Evolutionary conservation across 2,888 invertebrate genomes (phyloP), one percentile per base, ranked within the genome.

Genomic region (Thereva unica): DNA sequence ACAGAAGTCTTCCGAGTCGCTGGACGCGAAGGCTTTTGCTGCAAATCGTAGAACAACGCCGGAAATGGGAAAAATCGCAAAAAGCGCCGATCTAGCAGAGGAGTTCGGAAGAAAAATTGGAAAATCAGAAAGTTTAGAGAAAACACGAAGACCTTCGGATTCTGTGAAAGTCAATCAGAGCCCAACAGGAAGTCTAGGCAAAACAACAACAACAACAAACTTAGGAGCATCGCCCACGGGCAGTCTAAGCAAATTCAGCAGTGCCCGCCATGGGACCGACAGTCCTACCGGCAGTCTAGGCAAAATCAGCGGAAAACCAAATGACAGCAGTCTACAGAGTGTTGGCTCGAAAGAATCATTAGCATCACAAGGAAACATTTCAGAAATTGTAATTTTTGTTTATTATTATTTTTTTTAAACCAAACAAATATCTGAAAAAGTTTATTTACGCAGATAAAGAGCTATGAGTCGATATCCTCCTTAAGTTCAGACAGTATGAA

Each of bases 391-490:
- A 71, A 71, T 71, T 71, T 50, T 9, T 10, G 34, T n/a, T 40
- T 47, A 40, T 10, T 37, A 8, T 38, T 41, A 23, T 41, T 6
- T 12, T 6, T 12, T 52, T 52, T 37, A 52, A 52, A 6, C 37
- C 2, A 23, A 23, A 23, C 23, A 23, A 23, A 23, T 23, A 23
- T 23, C 23, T 23, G 1, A 23, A 23, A 23, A 10, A 54, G 9
- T 52, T 50, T 56, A 49, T 34, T 44, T 73, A 2, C 23, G 23
- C 71, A 87, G 86, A 86, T 87, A 56, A 87, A 87, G 78, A 86
- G 87, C 74, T 87, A 86, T 74, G 87, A 87, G 77, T 86, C 86
- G 23, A 86, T 87, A 47, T 87, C 87, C 69, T 87, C 87, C 0
- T 74, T 87, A 52, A 86, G 86, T 53, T 87, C 87, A 55, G 87